Evolutionary conservation across 2,888 invertebrate genomes (phyloP), one percentile per base, ranked within the genome.

Genomic region (Tridacna gigas): DNA sequence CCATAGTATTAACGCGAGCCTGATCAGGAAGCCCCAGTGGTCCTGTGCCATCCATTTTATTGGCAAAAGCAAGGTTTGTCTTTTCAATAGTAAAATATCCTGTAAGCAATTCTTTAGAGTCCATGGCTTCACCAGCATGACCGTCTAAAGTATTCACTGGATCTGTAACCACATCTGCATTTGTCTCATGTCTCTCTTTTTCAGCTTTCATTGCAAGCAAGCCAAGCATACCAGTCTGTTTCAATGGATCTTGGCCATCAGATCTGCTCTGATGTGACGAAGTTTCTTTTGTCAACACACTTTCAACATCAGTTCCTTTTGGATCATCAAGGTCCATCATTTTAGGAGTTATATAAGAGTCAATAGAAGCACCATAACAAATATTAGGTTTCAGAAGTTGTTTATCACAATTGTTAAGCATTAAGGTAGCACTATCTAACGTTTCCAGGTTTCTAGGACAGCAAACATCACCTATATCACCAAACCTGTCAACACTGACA

Each of bases 391-490:
- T 26, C n/a, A 18, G 25, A 37, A 37, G 15, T 18, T 67, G 67
- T 67, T 67, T 67, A 67, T 67, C 67, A 67, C 67, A 67, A 5
- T 37, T 67, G 5, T 26, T 26, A 5, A 67, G 1, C 37, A 37
- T 12, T 37, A 67, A 37, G 28, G 13, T 67, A 67, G 67, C 67
- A 67, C 67, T 67, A 56, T 56, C 56, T 20, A 56, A 56, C 20
- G 5, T 20, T 56, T 56, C 56, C 20, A 20, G 37, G 37, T 37
- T 37, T 37, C 37, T 37, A 37, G 37, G 37, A 37, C 37, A 37
- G 37, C 37, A 37, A 7, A 37, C 37, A 37, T 37, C 37, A 37
- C 37, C 7, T 37, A 37, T 37, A 37, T 37, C 37, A 37, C 37
- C 7, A 7, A 37, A 37, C 37, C 37, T 37, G 37, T 37, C 37